Percentiles rank a stretch among this genome's conserved stretches.
phyloP scores from a whole-genome alignment of 2,797 vertebrate species.

The Urocyon cinereoargenteus region DNA sequence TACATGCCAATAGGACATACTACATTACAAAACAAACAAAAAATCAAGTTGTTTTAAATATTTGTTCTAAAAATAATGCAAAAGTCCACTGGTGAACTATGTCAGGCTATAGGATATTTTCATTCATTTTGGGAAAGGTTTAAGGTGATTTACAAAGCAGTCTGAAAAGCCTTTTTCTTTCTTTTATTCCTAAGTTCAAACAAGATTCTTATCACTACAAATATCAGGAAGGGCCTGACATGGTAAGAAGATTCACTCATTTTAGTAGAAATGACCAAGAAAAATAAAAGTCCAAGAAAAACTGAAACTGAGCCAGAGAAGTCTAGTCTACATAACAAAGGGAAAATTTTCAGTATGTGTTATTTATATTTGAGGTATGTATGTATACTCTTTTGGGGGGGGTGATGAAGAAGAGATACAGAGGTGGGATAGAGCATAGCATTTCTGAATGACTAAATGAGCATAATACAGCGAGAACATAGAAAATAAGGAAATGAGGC shows the following conservation, averaged over 20 bases:
- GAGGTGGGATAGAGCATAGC: neutral
- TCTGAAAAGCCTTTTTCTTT: neutral
- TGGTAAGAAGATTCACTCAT: neutral
- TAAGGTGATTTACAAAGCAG: neutral
- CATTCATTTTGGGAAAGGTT: neutral
- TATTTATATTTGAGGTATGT: neutral
- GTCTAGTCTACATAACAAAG: neutral
- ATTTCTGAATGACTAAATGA: neutral
- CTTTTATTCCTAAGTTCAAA: neutral
- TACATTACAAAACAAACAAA: neutral
- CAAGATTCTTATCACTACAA: neutral
- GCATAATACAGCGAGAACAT: neutral
- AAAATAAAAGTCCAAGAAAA: neutral
- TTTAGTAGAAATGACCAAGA: neutral
- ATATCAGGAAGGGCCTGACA: neutral
- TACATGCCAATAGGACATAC: neutral
- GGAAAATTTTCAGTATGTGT: neutral
- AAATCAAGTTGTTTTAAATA: neutral
- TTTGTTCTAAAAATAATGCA: neutral
- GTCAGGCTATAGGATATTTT: neutral
- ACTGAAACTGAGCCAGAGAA: neutral
- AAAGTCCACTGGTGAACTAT: neutral
- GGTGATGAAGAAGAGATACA: neutral
- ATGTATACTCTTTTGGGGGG: neutral
- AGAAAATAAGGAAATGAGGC: neutral